phyloP scores from a whole-genome alignment of 2,113 vertebrate species.

The Coturnix japonica region DNA sequence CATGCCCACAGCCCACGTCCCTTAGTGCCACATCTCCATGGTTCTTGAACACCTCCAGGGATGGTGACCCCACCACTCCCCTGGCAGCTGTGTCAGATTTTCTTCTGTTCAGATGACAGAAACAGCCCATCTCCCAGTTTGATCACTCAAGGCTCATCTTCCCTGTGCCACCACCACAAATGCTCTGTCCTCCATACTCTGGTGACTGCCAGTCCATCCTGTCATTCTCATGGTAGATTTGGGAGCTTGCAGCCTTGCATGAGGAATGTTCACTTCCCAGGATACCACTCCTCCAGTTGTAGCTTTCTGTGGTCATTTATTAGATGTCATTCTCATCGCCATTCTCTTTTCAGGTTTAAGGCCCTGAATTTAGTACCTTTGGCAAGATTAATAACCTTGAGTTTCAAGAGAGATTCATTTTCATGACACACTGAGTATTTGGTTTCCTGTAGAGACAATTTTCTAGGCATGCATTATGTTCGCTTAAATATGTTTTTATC shows the following conservation, averaged over 20 bases:
- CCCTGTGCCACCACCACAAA: fast-evolving
- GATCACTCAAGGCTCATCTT: not conserved
- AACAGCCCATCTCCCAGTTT: not conserved
- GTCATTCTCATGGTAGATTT: fast-evolving
- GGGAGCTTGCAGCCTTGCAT: not conserved
- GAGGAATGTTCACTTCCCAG: not conserved
- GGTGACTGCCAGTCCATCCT: not conserved
- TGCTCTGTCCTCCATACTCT: not conserved
- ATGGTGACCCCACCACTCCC: not conserved
- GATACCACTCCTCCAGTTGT: not conserved
- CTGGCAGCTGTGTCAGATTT: not conserved
- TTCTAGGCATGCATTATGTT: not conserved
- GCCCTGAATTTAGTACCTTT: not conserved
- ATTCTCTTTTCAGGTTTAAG: not conserved
- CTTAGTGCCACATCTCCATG: not conserved
- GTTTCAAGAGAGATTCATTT: not conserved
- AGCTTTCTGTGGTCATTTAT: not conserved
- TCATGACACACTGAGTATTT: not conserved
- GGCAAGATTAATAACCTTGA: not conserved
- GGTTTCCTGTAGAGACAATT: not conserved
- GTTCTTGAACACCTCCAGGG: not conserved
- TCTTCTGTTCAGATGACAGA: not conserved
- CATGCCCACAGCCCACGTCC: too few species aligned
- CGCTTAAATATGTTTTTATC: not conserved
- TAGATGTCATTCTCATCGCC: not conserved